Conservation (phyloP, 2,888 invertebrate species). For the Melolontha melolontha region DNA sequence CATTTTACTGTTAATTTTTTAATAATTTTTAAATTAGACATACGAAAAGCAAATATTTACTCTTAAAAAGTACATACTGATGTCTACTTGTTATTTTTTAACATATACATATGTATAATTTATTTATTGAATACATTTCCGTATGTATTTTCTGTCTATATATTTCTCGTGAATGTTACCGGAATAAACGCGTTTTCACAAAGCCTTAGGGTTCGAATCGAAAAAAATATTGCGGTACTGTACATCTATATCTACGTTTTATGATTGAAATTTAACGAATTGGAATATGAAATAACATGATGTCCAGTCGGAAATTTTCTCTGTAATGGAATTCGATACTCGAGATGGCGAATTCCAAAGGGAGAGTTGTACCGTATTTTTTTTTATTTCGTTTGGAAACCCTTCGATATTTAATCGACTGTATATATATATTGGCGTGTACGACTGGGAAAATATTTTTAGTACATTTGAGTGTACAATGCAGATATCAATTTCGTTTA, state of each 20-base stretch:
- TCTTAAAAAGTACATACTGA: too few relatives aligned
- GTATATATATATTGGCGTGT: neutral
- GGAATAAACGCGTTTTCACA: conserved; percentile 13
- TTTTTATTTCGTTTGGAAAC: conserved; percentile 47
- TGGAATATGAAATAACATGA: conserved; percentile 53
- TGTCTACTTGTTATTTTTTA: too few relatives aligned
- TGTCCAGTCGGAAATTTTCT: conserved; percentile 55
- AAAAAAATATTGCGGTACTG: conserved; percentile 28
- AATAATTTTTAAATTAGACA: too few relatives aligned
- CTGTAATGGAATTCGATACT: conserved; percentile 60
- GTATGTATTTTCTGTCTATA: neutral
- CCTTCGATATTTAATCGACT: conserved; percentile 32
- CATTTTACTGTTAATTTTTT: too few relatives aligned
- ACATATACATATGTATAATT: conserved; percentile 3
- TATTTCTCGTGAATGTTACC: conserved; percentile 15
- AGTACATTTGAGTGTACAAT: too few relatives aligned
- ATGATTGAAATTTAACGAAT: conserved; percentile 57
- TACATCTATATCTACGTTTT: conserved; percentile 46
- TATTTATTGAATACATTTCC: neutral
- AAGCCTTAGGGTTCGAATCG: conserved; percentile 7
- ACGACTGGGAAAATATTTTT: conserved; percentile 1
- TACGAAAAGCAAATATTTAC: too few relatives aligned
- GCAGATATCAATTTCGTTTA: too few relatives aligned
- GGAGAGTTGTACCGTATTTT: conserved; percentile 47
- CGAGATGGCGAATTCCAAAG: conserved; percentile 61